Percentiles rank a stretch among this genome's conserved stretches.
Evolutionary conservation across 2,797 vertebrate genomes (phyloP).

Genomic region (Pantherophis vulpinus): DNA sequence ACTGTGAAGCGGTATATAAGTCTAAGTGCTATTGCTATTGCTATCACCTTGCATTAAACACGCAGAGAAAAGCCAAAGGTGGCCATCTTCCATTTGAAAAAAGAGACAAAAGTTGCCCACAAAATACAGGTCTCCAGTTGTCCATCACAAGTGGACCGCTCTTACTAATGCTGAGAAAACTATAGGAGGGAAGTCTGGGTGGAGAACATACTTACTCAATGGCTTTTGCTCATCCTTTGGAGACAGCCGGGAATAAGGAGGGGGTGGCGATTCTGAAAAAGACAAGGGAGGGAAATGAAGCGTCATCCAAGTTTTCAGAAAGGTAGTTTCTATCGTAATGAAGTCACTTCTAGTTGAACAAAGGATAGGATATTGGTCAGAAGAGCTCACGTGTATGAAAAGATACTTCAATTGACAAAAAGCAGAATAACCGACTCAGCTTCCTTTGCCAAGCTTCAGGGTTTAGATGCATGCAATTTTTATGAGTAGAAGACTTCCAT

Average conservation of each 20-base stretch:
- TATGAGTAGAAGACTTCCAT: background rate
- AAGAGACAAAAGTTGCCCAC: background rate
- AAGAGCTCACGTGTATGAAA: background rate
- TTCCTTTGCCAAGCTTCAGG: background rate
- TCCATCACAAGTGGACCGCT: background rate
- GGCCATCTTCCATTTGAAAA: background rate
- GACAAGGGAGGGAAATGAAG: slow-evolving; percentile 65
- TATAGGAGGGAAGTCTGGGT: slow-evolving; percentile 43
- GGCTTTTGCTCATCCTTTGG: slow-evolving; percentile 90
- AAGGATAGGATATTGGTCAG: no score
- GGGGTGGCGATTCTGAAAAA: slow-evolving; percentile 96
- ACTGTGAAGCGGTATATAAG: no score
- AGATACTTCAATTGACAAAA: background rate
- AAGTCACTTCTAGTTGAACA: background rate
- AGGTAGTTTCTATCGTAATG: background rate
- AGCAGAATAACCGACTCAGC: background rate
- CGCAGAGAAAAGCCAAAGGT: background rate
- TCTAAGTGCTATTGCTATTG: no score
- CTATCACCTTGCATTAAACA: background rate
- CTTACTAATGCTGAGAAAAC: background rate
- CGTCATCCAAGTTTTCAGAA: background rate
- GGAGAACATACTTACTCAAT: slow-evolving; percentile 83
- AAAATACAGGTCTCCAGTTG: background rate
- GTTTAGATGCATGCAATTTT: background rate
- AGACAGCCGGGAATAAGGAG: slow-evolving; percentile 95